Conservation (phyloP, 2,113 vertebrate species). For the Ctenomys sociabilis region DNA sequence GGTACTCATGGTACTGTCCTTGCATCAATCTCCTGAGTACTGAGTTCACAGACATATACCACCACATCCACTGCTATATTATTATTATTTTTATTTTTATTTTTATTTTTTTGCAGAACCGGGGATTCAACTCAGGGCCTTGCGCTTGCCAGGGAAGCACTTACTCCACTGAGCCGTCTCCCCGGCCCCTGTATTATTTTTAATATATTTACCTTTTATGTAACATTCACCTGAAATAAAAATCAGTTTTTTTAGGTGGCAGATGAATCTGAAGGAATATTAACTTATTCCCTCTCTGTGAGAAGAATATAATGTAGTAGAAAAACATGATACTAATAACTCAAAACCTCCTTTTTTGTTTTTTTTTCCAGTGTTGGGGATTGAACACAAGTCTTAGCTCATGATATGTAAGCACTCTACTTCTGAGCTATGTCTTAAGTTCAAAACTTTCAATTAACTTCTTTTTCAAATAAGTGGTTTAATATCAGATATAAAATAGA, state of each 20-base stretch:
- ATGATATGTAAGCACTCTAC: background rate
- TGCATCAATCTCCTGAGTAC: background rate
- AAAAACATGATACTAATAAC: background rate
- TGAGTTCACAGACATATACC: background rate
- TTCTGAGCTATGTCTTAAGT: background rate
- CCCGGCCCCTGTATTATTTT: conserved; percentile 27
- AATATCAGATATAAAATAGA: background rate
- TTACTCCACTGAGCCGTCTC: no score
- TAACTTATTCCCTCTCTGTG: background rate
- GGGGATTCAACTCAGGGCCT: no score
- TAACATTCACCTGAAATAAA: conserved; percentile 11
- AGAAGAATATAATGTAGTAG: background rate
- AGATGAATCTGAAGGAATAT: background rate
- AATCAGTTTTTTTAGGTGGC: background rate
- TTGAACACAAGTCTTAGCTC: background rate
- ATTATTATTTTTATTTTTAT: no score
- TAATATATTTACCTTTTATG: conserved; percentile 39
- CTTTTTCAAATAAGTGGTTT: background rate
- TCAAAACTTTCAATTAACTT: background rate
- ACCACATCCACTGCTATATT: background rate
- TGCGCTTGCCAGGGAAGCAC: no score
- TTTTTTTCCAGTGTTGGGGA: background rate
- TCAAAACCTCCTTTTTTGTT: background rate
- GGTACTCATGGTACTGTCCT: background rate
- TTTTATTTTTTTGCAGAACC: no score